A percentile compares a stretch with the other conserved stretches of the same genome.
Evolutionary conservation across 30 jellyfish, hydroid and myxozoan genomes (phyloP).

Genomic region (Pseudorhiza aurosa): DNA sequence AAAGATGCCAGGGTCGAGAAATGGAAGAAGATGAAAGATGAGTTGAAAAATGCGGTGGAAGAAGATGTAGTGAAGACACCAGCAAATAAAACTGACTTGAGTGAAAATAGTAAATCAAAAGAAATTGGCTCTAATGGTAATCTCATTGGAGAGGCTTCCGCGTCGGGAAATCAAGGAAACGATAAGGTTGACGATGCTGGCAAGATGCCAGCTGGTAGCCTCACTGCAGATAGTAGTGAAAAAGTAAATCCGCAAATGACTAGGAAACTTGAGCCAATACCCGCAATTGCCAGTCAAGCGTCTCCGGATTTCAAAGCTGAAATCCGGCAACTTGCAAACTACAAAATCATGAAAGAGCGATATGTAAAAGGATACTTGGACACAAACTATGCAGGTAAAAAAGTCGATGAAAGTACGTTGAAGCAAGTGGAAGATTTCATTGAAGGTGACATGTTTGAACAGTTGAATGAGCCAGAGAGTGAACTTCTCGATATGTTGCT

Average conservation of each 20-base stretch:
- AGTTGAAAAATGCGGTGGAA: background rate
- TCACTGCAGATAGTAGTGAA: background rate
- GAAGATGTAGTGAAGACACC: background rate
- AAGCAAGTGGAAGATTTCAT: constrained; percentile 45
- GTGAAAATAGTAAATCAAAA: background rate
- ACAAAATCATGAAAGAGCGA: constrained; percentile 31
- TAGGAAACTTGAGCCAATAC: too few relatives aligned
- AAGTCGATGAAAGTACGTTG: constrained; percentile 21
- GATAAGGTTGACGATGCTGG: background rate
- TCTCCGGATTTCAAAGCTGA: constrained; percentile 2
- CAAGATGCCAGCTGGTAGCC: background rate
- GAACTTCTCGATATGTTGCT: constrained; percentile 44
- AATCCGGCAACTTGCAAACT: constrained; percentile 39
- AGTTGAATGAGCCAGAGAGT: constrained; percentile 54
- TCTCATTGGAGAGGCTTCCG: constrained; percentile 6
- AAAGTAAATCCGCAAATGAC: background rate
- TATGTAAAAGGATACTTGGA: constrained; percentile 38
- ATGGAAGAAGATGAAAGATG: background rate
- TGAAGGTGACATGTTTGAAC: constrained; percentile 47
- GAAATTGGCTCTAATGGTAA: background rate
- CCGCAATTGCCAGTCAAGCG: background rate
- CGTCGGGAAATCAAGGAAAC: constrained; percentile 11
- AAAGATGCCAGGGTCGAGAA: background rate
- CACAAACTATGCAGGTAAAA: constrained; percentile 27
- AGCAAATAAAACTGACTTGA: background rate